phyloP scores from a whole-genome alignment of 2,797 vertebrate species.

The Acipenser ruthenus region DNA sequence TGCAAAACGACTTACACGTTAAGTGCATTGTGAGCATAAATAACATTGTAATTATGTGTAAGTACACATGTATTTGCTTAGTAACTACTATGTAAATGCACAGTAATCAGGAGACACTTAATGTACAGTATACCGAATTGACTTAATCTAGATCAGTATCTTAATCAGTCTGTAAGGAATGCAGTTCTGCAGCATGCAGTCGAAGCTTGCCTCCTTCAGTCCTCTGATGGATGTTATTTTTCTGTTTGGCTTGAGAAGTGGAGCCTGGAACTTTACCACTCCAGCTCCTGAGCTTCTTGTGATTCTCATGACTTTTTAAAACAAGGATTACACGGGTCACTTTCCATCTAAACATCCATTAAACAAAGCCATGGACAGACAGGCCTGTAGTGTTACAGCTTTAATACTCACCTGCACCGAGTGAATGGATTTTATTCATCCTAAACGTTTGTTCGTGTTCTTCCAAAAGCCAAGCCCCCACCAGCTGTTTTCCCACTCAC shows the following conservation, averaged over 20 bases:
- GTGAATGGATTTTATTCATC: slow-evolving; percentile 15
- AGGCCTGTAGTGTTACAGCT: slow-evolving; percentile 9
- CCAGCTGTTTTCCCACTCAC: slow-evolving; percentile 19
- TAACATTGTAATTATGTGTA: too few relatives aligned
- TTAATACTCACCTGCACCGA: slow-evolving; percentile 8
- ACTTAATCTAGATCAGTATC: too few relatives aligned
- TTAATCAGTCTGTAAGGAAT: too few relatives aligned
- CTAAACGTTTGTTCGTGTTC: slow-evolving; percentile 13
- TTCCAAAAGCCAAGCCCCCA: background rate
- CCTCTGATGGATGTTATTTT: background rate
- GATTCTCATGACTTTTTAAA: slow-evolving; percentile 12
- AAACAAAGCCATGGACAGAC: slow-evolving; percentile 25
- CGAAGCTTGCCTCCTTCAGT: background rate
- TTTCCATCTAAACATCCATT: slow-evolving; percentile 25
- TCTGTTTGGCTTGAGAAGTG: background rate
- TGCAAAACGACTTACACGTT: too few relatives aligned
- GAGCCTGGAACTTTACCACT: background rate
- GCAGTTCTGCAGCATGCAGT: too few relatives aligned
- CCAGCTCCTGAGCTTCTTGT: background rate
- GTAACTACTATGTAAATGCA: too few relatives aligned
- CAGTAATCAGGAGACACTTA: too few relatives aligned
- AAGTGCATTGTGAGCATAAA: too few relatives aligned
- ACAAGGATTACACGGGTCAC: slow-evolving; percentile 8
- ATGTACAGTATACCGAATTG: too few relatives aligned
- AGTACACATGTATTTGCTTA: too few relatives aligned